Evolutionary conservation across 37 sponge, comb jelly and placozoan species (phyloP), one percentile per base, ranked within the genome.

Genomic region (Axinella damicornis): DNA sequence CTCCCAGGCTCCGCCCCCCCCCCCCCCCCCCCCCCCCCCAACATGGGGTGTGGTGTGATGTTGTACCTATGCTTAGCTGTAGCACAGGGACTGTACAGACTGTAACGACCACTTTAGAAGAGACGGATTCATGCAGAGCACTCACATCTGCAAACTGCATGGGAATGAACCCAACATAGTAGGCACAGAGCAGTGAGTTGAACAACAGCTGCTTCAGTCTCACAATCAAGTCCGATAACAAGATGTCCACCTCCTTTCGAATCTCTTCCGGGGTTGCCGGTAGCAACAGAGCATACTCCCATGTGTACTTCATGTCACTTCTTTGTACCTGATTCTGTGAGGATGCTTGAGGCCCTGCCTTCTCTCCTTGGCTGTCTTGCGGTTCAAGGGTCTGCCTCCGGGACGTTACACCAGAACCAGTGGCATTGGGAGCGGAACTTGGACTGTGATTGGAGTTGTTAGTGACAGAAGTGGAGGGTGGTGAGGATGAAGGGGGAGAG

Each of bases 121-220:
- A n/a, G n/a, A n/a, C n/a, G n/a, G 46, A 53, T 6, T 65, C 21
- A 33, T 46, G 53, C 53, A 61, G 4, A 14, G 4, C 18, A 73
- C 90, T 89, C 39, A 93, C 94, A 71, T 87, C 84, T 16, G 91
- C 88, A 83, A 94, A 94, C 76, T 77, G 89, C 74, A 94, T 78
- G 0, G 95, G 95, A 28, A 94, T 85, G 68, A 90, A 91, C 28
- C 88, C 83, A 20, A 89, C 87, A 54, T 94, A 94, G 68, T 94
- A 94, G 25, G 95, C 92, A 77, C 89, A 94, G 34, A 94, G 68
- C 30, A 94, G 39, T 2, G 95, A 94, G 74, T 88, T 90, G 73
- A 94, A 94, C 55, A 94, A 53, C 35, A 94, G 78, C 78, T 90
- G 95, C 35, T 94, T 94, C 71, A 94, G 73, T 40, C 95, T 71